Evolutionary conservation across 2,797 vertebrate genomes (phyloP), one percentile per base, ranked within the genome.

Genomic region (Galaxias olidus): DNA sequence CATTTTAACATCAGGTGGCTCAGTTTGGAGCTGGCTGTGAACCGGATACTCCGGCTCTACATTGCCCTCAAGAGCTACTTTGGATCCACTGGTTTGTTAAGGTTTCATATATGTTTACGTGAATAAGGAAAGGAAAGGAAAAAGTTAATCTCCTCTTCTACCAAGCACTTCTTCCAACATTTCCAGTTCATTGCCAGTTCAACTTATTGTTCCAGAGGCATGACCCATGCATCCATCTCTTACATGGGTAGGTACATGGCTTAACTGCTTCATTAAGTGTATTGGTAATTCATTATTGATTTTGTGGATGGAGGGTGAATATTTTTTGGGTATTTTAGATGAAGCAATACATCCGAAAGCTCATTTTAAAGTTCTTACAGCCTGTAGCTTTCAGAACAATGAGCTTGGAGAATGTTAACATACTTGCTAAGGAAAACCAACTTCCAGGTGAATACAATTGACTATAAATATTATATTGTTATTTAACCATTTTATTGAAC

Each of bases 311-410:
- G 17, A 19, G 52, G 52, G 52, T 54, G 18, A 0, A 54, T 19
- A 54, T 54, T 54, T 19, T 54, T 10, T 54, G 52, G n/a, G n/a
- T 20, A 54, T 54, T 54, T 54, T 48, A 48, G 46, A 13, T 48
- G 6, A 48, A 13, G 46, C 9, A 9, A 48, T 48, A 10, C 46
- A 48, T 48, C 46, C 46, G 46, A 48, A 48, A 48, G 18, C 18
- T 19, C 9, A 19, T 18, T 17, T 54, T 19, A 54, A 54, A 54
- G 52, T 54, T 54, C 52, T 19, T 54, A 11, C 19, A 54, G 52
- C 52, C 52, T 54, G 52, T 14, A 54, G 52, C 52, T 54, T 54
- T 54, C 52, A 54, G 52, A 54, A 19, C 52, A 54, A 54, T n/a
- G n/a, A n/a, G 52, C 52, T 54, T 54, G 17, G 52, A 54, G 52